A percentile compares a stretch with the other conserved stretches of the same genome.
Evolutionary conservation across 2,113 vertebrate species (phyloP).

Genomic region (Prionailurus viverrinus): DNA sequence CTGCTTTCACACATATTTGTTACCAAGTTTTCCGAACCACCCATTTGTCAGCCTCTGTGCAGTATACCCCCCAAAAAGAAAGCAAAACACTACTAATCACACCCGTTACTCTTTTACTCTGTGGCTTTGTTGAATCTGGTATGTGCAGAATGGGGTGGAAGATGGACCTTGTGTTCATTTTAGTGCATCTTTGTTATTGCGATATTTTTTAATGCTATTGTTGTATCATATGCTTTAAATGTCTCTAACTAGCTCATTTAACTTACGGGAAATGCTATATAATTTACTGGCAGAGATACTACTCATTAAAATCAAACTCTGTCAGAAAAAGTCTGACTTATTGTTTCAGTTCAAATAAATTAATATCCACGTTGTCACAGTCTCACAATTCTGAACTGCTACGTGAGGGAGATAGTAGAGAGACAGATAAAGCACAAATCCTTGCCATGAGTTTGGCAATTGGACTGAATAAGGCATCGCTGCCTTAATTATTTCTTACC

Average conservation of each 20-base stretch:
- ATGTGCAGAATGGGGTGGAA: background rate
- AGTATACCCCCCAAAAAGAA: background rate
- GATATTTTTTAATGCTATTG: constrained; percentile 20
- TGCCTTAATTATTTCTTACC: background rate
- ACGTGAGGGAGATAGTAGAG: background rate
- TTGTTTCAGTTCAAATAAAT: constrained; percentile 48
- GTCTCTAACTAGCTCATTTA: constrained; percentile 30
- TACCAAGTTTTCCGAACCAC: background rate
- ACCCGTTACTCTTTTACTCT: background rate
- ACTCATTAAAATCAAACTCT: constrained; percentile 43
- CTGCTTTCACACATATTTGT: background rate
- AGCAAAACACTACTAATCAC: background rate
- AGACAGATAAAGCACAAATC: background rate
- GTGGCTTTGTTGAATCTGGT: background rate
- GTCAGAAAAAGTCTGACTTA: background rate
- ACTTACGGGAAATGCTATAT: background rate
- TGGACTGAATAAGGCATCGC: background rate
- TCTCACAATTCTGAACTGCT: background rate
- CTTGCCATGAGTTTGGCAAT: background rate
- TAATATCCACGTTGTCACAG: background rate
- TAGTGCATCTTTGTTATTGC: background rate
- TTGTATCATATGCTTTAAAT: background rate
- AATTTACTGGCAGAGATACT: constrained; percentile 1
- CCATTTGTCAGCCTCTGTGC: background rate
- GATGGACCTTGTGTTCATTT: background rate